phyloP scores from a whole-genome alignment of 1,140 invertebrate species.

The Lerema accius region DNA sequence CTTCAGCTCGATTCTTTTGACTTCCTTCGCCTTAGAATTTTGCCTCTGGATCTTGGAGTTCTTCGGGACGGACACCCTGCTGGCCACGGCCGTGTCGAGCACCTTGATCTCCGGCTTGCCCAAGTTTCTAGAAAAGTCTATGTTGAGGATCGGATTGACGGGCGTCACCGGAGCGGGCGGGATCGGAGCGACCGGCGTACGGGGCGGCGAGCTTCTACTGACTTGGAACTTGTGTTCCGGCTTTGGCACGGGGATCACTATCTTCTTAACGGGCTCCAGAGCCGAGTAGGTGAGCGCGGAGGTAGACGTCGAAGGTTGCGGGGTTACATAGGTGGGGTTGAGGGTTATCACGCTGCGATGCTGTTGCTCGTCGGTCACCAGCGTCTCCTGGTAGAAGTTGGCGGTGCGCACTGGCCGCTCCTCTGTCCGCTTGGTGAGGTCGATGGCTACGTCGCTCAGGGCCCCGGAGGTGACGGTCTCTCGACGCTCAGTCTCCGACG shows the following conservation, averaged over 20 bases:
- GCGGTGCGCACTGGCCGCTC: constrained; percentile 57
- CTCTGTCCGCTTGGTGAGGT: constrained; percentile 58
- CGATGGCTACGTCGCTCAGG: constrained; percentile 53
- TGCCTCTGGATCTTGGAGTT: constrained; percentile 58
- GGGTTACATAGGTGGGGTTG: constrained; percentile 65
- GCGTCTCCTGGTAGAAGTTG: constrained; percentile 75
- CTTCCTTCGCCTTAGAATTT: constrained; percentile 60
- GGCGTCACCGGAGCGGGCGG: constrained; percentile 42
- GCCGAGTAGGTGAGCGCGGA: constrained; percentile 45
- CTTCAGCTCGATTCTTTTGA: constrained; percentile 54
- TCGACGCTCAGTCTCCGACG: constrained; percentile 48
- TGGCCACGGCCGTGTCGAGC: constrained; percentile 54
- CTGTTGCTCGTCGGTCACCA: constrained; percentile 55
- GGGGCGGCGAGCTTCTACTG: constrained; percentile 42
- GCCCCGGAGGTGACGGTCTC: constrained; percentile 51
- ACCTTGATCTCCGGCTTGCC: constrained; percentile 72
- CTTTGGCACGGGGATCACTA: constrained; percentile 58
- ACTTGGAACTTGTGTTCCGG: constrained; percentile 41
- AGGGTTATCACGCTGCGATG: constrained; percentile 67
- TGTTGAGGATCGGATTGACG: constrained; percentile 67
- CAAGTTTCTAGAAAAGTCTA: constrained; percentile 71
- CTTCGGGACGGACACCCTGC: constrained; percentile 50
- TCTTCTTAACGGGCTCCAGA: constrained; percentile 42
- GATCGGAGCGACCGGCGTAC: constrained; percentile 24
- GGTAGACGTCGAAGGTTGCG: constrained; percentile 68